Evolutionary conservation across 2,888 invertebrate species (phyloP).

Genomic region (Athrips mouffetella): DNA sequence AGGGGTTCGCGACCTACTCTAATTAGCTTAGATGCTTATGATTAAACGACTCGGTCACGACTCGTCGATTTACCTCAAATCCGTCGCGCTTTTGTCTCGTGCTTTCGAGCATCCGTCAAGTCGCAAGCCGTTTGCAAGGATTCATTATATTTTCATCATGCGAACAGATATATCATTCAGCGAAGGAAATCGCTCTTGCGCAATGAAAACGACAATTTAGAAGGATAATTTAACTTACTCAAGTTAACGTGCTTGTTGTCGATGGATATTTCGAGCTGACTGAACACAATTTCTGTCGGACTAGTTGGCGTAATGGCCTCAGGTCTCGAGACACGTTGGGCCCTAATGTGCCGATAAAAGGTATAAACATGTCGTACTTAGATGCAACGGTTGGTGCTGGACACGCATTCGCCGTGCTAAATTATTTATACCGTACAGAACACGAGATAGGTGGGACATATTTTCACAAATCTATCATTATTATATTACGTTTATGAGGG

Average conservation of each 20-base stretch:
- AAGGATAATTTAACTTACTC: conserved; percentile 22
- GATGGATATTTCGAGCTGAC: conserved; percentile 33
- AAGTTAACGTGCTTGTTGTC: conserved; percentile 29
- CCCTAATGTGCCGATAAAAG: conserved; percentile 31
- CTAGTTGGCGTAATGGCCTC: conserved; percentile 38
- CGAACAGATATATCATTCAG: conserved; percentile 32
- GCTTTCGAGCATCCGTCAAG: conserved; percentile 60
- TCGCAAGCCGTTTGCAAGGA: conserved; percentile 35
- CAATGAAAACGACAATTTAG: conserved; percentile 26
- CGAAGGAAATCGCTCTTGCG: conserved; percentile 21
- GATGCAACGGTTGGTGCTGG: conserved; percentile 20
- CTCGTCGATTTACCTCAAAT: conserved; percentile 69
- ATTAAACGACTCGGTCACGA: conserved; percentile 74
- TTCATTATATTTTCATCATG: conserved; percentile 37
- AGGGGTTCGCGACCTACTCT: conserved; percentile 72
- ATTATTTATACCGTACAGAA: conserved; percentile 21
- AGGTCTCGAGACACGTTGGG: conserved; percentile 31
- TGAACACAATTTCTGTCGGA: conserved; percentile 36
- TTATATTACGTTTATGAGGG: conserved; percentile 7
- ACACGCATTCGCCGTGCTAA: conserved; percentile 21
- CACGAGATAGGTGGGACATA: conserved; percentile 16
- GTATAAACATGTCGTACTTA: conserved; percentile 28
- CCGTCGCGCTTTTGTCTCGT: conserved; percentile 63
- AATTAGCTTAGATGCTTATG: conserved; percentile 75
- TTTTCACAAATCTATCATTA: conserved; percentile 17